Percentiles rank a stretch among this genome's conserved stretches.
Evolutionary conservation across 2,797 vertebrate species (phyloP).

Genomic region (Sebastes steindachneri): DNA sequence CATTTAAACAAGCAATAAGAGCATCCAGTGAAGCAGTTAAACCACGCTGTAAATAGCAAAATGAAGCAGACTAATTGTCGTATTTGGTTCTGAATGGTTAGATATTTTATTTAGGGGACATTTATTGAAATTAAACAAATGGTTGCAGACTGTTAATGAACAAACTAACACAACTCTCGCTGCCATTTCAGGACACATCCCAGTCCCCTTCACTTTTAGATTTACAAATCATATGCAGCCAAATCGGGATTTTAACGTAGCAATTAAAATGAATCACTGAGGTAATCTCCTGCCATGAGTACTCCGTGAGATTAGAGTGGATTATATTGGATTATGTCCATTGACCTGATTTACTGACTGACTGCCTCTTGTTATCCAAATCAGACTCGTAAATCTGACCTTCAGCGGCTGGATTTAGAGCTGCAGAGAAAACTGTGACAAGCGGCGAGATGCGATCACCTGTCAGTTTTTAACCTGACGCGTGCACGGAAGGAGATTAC

Average conservation of each 20-base stretch:
- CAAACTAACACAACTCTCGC: neutral
- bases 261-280: conserved; percentile 73
- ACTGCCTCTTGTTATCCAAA: conserved; percentile 68
- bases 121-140: neutral
- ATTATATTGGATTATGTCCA: conserved; percentile 78
- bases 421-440: conserved; percentile 22
- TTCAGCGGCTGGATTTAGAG: conserved; percentile 50
- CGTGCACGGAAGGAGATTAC: neutral
- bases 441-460: conserved; percentile 6
- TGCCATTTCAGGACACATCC: neutral
- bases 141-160: neutral
- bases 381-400: conserved; percentile 63
- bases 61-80: neutral
- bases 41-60: neutral
- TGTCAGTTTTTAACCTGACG: neutral
- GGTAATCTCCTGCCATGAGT: conserved; percentile 67
- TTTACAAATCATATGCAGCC: conserved; percentile 41
- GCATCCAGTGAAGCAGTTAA: neutral
- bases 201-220: conserved; percentile 16
- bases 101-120: neutral
- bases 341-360: conserved; percentile 79
- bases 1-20: neutral
- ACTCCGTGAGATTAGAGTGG: conserved; percentile 70
- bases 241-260: conserved; percentile 69
- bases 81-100: neutral